Conservation (phyloP, 2,113 vertebrate genomes). For the Pedionomus torquatus region DNA sequence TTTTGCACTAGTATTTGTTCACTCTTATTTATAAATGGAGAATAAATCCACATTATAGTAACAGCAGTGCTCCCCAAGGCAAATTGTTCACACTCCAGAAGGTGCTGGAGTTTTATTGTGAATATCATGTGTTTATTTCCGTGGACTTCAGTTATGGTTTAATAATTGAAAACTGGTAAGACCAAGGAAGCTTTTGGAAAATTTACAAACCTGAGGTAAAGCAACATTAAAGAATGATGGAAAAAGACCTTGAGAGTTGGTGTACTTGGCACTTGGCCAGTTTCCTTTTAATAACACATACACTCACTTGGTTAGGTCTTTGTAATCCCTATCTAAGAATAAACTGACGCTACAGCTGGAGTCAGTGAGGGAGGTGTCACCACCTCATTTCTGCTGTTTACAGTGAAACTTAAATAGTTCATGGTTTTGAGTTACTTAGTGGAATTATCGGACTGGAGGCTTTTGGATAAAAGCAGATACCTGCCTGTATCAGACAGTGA, state of each 20-base stretch:
- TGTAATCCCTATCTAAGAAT: background rate
- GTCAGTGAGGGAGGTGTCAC: background rate
- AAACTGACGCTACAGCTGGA: background rate
- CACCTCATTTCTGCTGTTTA: background rate
- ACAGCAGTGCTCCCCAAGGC: conserved; percentile 10
- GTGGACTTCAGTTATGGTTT: background rate
- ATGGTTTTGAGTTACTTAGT: background rate
- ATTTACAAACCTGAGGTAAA: background rate
- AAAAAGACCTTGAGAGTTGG: background rate
- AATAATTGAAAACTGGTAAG: background rate
- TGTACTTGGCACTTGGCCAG: background rate
- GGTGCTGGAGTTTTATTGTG: background rate
- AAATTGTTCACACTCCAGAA: conserved; percentile 32
- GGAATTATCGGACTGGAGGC: background rate
- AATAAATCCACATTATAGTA: background rate
- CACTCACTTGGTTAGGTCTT: background rate
- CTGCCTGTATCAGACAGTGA: background rate
- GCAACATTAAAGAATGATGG: background rate
- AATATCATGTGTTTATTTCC: background rate
- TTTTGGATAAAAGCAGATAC: background rate
- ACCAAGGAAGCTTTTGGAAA: background rate
- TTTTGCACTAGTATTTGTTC: background rate
- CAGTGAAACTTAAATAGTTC: background rate
- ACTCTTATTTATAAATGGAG: conserved; percentile 10
- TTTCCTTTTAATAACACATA: background rate